Percentiles rank a stretch among this genome's conserved stretches.
These are phyloP conservation scores for Maniola hyperantus DNA, from an alignment of 2,888 invertebrate genomes.

Conservation along the genomic window DNA sequence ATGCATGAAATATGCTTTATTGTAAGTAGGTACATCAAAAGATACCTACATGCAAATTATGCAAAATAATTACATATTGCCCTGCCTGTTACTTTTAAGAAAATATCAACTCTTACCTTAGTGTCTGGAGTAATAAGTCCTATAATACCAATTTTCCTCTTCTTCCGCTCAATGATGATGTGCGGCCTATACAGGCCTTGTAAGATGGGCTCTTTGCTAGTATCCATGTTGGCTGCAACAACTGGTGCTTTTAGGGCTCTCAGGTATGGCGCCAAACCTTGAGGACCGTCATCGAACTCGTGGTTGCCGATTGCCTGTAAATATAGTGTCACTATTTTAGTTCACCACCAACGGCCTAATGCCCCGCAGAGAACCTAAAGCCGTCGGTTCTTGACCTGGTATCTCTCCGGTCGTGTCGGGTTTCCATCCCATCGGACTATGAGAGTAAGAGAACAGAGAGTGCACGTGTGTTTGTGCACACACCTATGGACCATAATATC, in stretches of 20 bases:
- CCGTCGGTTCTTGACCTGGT: no score
- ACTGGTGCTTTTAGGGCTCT: conserved; percentile 85
- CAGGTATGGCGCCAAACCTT: conserved; percentile 88
- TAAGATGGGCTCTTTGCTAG: conserved; percentile 84
- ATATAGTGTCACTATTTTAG: background rate
- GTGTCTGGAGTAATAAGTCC: conserved; percentile 89
- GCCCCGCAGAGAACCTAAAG: no score
- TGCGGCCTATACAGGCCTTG: conserved; percentile 85
- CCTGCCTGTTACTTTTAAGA: no score
- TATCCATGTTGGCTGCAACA: conserved; percentile 89
- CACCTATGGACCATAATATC: no score
- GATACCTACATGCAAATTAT: no score
- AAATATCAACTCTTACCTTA: conserved; percentile 76
- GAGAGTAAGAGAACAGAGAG: no score
- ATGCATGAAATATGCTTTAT: no score
- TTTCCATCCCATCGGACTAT: no score
- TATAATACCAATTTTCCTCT: conserved; percentile 89
- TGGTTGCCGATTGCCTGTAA: conserved; percentile 91
- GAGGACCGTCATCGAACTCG: conserved; percentile 91
- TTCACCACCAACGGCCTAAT: background rate
- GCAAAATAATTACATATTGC: no score
- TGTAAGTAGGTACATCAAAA: no score
- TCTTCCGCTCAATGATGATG: conserved; percentile 83
- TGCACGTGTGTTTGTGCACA: no score
- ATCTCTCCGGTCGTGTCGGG: no score